A percentile compares a stretch with the other conserved stretches of the same genome.
phyloP scores from a whole-genome alignment of 2,797 vertebrate genomes.

The Pangasius djambal region DNA sequence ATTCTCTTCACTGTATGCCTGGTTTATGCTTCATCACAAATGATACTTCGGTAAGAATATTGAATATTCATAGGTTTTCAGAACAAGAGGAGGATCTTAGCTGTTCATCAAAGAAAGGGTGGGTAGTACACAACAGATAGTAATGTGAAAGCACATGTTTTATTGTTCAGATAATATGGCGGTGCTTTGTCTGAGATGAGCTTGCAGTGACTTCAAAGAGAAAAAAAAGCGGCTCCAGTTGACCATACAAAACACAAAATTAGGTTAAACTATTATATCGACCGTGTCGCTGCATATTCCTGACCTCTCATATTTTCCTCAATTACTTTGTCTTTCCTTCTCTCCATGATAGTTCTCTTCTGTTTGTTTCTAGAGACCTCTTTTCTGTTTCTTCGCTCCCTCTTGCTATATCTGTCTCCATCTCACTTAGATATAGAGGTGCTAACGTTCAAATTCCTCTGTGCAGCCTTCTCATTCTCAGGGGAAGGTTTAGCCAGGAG shows the following conservation, averaged over 20 bases:
- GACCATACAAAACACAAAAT: neutral
- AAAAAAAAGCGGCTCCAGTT: neutral
- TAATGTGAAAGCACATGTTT: neutral
- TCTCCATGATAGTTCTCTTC: no score
- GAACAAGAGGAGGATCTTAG: neutral
- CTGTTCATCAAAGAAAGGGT: neutral
- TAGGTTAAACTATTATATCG: neutral
- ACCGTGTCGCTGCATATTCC: neutral
- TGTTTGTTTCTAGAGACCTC: neutral
- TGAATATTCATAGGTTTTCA: neutral
- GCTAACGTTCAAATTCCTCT: neutral
- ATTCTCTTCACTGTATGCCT: neutral
- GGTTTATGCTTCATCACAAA: neutral
- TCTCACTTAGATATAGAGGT: neutral
- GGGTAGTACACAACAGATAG: neutral
- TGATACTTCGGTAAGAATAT: neutral
- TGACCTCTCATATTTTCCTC: slow-evolving; percentile 8
- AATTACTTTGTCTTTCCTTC: slow-evolving; percentile 1
- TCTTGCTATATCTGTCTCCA: neutral
- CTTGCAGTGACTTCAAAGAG: neutral
- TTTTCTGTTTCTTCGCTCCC: neutral
- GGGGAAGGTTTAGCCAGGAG: slow-evolving; percentile 21
- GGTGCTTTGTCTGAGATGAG: neutral
- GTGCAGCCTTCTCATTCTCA: neutral
- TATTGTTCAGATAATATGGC: neutral